These are phyloP conservation scores for Barbus barbus DNA, from an alignment of 2,113 vertebrate species.

Conservation along the genomic window DNA sequence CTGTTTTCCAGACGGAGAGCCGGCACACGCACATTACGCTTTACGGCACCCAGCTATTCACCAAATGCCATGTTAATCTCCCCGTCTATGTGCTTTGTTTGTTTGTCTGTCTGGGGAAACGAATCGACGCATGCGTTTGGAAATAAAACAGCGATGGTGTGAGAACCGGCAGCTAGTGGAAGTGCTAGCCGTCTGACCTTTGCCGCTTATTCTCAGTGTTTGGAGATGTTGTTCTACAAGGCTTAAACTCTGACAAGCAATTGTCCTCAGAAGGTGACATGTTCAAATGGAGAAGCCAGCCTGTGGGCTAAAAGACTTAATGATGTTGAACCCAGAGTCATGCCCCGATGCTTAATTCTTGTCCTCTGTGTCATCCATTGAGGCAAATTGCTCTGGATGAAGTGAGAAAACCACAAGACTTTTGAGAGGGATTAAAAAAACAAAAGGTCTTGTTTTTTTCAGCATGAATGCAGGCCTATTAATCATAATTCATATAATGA, in stretches of 20 bases:
- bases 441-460: neutral
- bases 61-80: constrained; percentile 24
- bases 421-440: constrained; percentile 23
- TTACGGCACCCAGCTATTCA: constrained; percentile 38
- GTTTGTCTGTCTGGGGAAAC: neutral
- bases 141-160: neutral
- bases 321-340: constrained; percentile 64
- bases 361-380: constrained; percentile 57
- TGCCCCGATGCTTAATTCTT: constrained; percentile 54
- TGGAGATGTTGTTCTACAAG: constrained; percentile 42
- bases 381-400: constrained; percentile 55
- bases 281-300: constrained; percentile 51
- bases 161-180: neutral
- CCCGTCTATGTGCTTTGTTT: neutral
- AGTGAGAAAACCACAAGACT: constrained; percentile 51
- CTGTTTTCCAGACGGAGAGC: constrained; percentile 48
- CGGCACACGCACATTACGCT: constrained; percentile 31
- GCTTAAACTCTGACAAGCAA: constrained; percentile 59
- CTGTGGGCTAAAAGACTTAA: constrained; percentile 59
- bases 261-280: constrained; percentile 59
- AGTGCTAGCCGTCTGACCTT: constrained; percentile 43
- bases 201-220: constrained; percentile 40
- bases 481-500: constrained; percentile 11
- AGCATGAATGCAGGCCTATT: constrained; percentile 38
- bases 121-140: neutral